Base-by-base conservation (phyloP, 2,888 invertebrate genomes). In the Oscheius sp. region DNA sequence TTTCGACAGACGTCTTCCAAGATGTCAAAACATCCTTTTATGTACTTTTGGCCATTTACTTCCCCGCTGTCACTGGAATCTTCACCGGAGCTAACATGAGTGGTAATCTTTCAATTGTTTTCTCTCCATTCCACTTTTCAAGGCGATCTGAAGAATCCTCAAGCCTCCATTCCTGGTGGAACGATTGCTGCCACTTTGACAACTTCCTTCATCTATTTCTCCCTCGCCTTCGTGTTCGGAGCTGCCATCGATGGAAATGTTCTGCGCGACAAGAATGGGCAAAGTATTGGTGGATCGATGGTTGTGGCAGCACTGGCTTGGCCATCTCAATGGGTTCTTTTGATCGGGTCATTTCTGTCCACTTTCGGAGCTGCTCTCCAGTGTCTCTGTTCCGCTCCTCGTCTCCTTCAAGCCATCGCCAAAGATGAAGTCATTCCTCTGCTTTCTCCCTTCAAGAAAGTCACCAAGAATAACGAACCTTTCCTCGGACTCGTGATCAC, bases 1-100 rank as follows among this genome's bases (percentile, higher is more conserved):
- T 51, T 11, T 60, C 66, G 7, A 66, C 73, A n/a, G 84, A 88
- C 90, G 94, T 95, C 90, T 84, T 84, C 77, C 92, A 94, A 86
- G 94, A 99, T 89, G 93, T 96, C 70, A 94, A 96, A 2, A 96
- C 97, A 3, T 93, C 95, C 0, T 98, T 99, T 90, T 96, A 96
- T 68, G 93, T 98, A 84, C 93, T 99, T 42, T 94, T 98, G 84
- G 98, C 97, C 87, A 98, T 99, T 87, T 99, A 97, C 92, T 99
- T 99, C 91, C 98, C 99, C n/a, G 97, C 97, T 32, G 96, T 97
- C 55, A 99, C 98, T 86, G 98, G 95, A 88, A 99, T 99, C 82
- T 96, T 99, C 96, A 98, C 99, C 77, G 98, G 99, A 32, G 97
- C 97, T 1, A 99, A 99, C 91, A 93, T 98, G 88, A 97, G 97